A percentile compares a stretch with the other conserved stretches of the same genome.
Evolutionary conservation across 1,140 invertebrate genomes (phyloP).

Genomic region (Ephestia elutella): DNA sequence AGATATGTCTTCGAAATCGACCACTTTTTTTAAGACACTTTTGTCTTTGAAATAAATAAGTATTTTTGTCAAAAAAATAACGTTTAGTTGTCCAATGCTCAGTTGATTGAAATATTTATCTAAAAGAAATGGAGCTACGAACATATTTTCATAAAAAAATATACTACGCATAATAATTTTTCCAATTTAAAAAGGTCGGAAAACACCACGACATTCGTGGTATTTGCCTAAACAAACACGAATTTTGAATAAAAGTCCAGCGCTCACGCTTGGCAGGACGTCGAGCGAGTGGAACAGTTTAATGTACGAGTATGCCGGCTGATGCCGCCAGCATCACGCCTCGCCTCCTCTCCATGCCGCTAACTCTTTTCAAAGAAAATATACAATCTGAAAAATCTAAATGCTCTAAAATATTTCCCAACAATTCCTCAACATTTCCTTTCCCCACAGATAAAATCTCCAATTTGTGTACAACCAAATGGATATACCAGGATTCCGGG

Average conservation of each 20-base stretch:
- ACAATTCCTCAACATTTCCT: constrained; percentile 23
- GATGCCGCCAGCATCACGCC: not conserved
- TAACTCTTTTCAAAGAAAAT: not conserved
- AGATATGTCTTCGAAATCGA: too few species aligned
- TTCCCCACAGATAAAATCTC: constrained; percentile 17
- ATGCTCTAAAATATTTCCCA: not conserved
- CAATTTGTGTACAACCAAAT: constrained; percentile 41
- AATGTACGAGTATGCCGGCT: not conserved
- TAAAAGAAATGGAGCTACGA: too few species aligned
- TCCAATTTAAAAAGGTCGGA: not conserved
- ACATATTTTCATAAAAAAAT: too few species aligned
- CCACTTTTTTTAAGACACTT: too few species aligned
- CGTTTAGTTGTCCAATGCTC: too few species aligned
- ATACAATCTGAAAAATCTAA: too few species aligned
- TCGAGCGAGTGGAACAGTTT: constrained; percentile 2
- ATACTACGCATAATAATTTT: too few species aligned
- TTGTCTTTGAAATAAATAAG: too few species aligned
- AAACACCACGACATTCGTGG: not conserved
- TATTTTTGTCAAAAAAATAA: too few species aligned
- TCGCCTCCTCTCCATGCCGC: not conserved
- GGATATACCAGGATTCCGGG: constrained; percentile 21
- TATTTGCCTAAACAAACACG: not conserved
- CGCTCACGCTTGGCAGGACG: not conserved
- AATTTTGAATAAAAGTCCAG: not conserved
- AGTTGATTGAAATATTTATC: too few species aligned